A percentile compares a stretch with the other conserved stretches of the same genome.
Conservation (phyloP, 1,140 invertebrate genomes). For the Leptopilina boulardi region DNA sequence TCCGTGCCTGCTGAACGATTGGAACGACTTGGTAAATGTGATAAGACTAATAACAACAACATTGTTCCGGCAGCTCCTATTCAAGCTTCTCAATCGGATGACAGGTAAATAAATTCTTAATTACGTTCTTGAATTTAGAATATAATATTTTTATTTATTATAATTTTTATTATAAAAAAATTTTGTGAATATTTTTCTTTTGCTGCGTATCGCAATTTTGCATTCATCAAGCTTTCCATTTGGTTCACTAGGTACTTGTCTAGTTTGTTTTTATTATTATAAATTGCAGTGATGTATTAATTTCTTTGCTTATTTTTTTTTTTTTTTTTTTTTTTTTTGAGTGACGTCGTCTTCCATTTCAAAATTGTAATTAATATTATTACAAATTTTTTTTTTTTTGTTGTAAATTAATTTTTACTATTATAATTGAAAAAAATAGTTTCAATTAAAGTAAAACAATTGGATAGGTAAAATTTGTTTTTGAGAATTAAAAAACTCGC, state of each 20-base stretch:
- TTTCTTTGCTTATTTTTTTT: neutral
- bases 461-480: no score
- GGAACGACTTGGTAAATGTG: conserved; percentile 67
- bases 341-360: neutral
- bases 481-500: no score
- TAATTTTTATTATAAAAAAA: neutral
- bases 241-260: conserved; percentile 2
- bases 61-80: conserved; percentile 56
- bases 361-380: no score
- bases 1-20: conserved; percentile 88
- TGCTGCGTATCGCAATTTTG: neutral
- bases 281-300: conserved; percentile 1
- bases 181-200: neutral
- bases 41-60: conserved; percentile 64
- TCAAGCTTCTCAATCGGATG: conserved; percentile 67
- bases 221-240: conserved; percentile 17
- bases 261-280: neutral
- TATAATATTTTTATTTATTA: neutral
- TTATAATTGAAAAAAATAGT: no score
- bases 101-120: conserved; percentile 63
- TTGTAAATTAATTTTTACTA: no score
- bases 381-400: no score
- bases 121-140: neutral
- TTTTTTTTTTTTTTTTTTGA: neutral
- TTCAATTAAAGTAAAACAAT: no score